Base-by-base conservation (phyloP, 2,888 invertebrate species). In the Emmelina monodactyla region DNA sequence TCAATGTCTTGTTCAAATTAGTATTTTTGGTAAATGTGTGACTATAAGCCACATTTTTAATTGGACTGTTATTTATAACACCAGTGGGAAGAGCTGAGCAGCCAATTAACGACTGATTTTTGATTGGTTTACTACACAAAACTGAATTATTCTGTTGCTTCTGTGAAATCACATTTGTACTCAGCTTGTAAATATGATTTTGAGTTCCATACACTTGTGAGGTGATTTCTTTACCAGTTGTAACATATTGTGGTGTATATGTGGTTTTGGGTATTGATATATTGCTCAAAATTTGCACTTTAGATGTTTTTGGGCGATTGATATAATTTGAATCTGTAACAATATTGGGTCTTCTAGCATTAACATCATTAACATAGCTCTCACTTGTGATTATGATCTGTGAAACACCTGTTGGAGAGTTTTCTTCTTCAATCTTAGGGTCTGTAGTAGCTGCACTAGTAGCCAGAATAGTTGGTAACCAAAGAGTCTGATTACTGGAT, bases 271-370 rank as follows among this genome's bases (percentile, higher is more conserved):
- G 73, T 45, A 81, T 51, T 39, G 79, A 67, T 58, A 81, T 75
- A 43, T 79, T 80, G 44, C 81, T 80, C 42, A 81, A 57, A 49
- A 81, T 81, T 46, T 81, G 81, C 30, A 81, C 80, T 61, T 81
- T 81, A 3, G 80, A 70, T 35, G 68, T 42, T 42, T 79, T 78
- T 1, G 72, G 67, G 44, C 70, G 50, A 28, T 58, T 57, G 33
- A 70, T 56, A 37, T 72, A 78, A 50, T 58, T 73, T 13, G 76
- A 65, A 41, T 79, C 78, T 33, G 70, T 62, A 6, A 73, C 65
- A 38, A 75, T 69, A 44, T 75, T 76, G 12, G 68, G 57, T 52
- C 72, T 65, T 45, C 70, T 58, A 13, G 62, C 37, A 42, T 50
- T 64, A 28, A 61, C 42, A 41, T 78, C 75, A 55, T 62, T 72